These are phyloP conservation scores for Heliocidaris tuberculata DNA, from an alignment of 35 echinoderm and acorn worm genomes.

Conservation along the genomic window DNA sequence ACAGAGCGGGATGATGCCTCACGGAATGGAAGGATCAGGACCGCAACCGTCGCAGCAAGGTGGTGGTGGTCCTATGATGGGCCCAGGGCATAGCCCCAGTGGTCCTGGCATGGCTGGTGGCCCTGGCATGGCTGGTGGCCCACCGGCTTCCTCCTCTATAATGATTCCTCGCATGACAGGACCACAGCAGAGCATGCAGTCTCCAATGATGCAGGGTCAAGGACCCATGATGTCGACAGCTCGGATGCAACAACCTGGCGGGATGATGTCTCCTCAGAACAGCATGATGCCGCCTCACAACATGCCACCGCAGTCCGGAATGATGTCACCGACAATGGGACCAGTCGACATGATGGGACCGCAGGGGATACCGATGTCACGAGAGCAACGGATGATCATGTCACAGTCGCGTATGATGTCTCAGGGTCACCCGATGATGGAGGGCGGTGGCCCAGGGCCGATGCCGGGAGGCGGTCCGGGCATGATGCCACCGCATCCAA, in stretches of 20 bases:
- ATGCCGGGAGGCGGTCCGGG: constrained; percentile 19
- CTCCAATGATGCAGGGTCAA: constrained; percentile 53
- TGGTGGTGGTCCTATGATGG: neutral
- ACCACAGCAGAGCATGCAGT: constrained; percentile 44
- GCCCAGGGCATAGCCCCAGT: constrained; percentile 38
- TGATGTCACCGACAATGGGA: constrained; percentile 46
- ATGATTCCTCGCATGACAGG: constrained; percentile 44
- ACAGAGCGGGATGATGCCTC: constrained; percentile 62
- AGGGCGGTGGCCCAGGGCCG: constrained; percentile 1
- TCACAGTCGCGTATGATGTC: constrained; percentile 57
- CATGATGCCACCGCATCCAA: constrained; percentile 44
- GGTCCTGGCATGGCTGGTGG: constrained; percentile 4
- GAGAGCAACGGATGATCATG: constrained; percentile 65
- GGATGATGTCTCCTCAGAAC: constrained; percentile 62
- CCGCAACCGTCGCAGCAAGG: constrained; percentile 27
- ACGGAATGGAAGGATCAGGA: constrained; percentile 19
- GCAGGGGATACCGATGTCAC: constrained; percentile 29
- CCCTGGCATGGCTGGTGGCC: neutral
- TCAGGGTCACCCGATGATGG: constrained; percentile 37
- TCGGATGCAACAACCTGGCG: constrained; percentile 44
- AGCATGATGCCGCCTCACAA: constrained; percentile 57
- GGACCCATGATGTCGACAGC: constrained; percentile 49
- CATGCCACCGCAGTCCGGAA: constrained; percentile 37
- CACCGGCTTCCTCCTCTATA: constrained; percentile 21
- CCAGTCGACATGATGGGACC: constrained; percentile 48